A percentile compares a stretch with the other conserved stretches of the same genome.
phyloP scores from a whole-genome alignment of 2,113 vertebrate species.

The Eidolon helvum region DNA sequence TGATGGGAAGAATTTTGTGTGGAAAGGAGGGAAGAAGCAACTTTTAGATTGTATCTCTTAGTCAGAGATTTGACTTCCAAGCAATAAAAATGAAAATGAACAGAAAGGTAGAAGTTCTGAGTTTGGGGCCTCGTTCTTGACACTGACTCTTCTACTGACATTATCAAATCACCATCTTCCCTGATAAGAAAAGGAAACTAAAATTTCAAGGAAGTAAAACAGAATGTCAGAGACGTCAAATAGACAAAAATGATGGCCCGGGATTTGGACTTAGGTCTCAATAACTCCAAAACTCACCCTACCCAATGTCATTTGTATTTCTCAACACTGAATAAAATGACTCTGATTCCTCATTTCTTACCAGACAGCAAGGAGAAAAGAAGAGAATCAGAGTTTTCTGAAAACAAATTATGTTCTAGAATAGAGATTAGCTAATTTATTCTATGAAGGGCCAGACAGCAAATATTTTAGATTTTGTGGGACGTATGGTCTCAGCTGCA shows the following conservation, averaged over 20 bases:
- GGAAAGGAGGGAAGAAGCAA: not conserved
- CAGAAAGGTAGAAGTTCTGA: not conserved
- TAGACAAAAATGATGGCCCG: not conserved
- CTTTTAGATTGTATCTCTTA: not conserved
- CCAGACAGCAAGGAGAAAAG: not conserved
- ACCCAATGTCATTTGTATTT: not conserved
- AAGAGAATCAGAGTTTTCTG: not conserved
- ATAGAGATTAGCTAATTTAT: not conserved
- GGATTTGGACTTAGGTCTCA: not conserved
- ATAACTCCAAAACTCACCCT: not conserved
- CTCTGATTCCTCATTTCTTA: not conserved
- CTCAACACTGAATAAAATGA: not conserved
- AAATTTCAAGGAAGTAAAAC: not conserved
- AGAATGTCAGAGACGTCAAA: conserved; percentile 1
- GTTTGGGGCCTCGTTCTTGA: not conserved
- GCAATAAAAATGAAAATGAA: not conserved
- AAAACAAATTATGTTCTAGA: not conserved
- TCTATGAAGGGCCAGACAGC: not conserved
- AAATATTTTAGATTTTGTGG: not conserved
- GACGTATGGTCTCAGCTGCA: not conserved
- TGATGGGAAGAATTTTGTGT: not conserved
- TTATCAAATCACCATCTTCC: not conserved
- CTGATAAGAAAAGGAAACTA: not conserved
- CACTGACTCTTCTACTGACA: not conserved
- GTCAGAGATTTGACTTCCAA: not conserved